Percentiles rank a stretch among this genome's conserved stretches.
Conservation (phyloP, 2,797 vertebrate genomes). For the Carcharodon carcharias region DNA sequence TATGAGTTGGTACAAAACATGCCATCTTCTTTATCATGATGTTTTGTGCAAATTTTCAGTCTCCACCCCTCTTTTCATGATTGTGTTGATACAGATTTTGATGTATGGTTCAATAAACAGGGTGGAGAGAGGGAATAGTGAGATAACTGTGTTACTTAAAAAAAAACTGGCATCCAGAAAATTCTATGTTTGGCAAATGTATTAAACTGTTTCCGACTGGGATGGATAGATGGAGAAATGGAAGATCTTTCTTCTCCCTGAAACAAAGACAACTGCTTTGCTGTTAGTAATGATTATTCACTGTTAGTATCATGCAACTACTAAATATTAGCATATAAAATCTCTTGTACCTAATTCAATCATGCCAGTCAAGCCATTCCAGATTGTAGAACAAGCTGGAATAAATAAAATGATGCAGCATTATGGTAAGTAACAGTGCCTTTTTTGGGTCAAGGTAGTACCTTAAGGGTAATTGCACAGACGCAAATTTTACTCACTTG, state of each 20-base stretch:
- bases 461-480: neutral
- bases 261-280: neutral
- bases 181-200: neutral
- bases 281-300: neutral
- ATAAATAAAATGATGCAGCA: conserved; percentile 4
- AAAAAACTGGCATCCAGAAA: neutral
- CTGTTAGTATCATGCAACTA: neutral
- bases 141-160: neutral
- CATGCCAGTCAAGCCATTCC: neutral
- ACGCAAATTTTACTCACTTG: neutral
- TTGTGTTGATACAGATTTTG: neutral
- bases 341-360: neutral
- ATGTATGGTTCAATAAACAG: neutral
- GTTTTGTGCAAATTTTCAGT: neutral
- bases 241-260: neutral
- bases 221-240: neutral
- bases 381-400: neutral
- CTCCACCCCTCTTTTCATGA: neutral
- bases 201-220: neutral
- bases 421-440: neutral
- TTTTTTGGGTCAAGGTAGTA: neutral
- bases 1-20: neutral
- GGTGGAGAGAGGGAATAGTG: neutral
- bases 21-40: neutral
- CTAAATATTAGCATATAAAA: neutral